Evolutionary conservation across 2,797 vertebrate species (phyloP), one percentile per base, ranked within the genome.

Genomic region (Galagoides demidoff): DNA sequence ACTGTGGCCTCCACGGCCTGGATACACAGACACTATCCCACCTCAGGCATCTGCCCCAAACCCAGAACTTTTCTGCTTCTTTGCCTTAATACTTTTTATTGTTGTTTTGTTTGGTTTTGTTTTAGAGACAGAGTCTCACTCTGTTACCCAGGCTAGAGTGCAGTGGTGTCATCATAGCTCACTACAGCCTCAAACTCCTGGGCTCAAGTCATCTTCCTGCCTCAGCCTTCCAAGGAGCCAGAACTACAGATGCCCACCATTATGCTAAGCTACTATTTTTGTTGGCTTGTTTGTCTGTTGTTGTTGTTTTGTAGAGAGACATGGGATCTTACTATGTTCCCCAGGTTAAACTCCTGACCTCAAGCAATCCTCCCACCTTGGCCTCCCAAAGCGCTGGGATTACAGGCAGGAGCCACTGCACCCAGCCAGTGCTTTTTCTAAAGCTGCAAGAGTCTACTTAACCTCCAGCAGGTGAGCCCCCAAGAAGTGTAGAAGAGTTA

Each of bases 401-500:
- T 66, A 66, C 7, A 66, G 16, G 64, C 64, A 66, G 17, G 16
- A 66, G 64, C 31, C 64, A 66, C 16, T 7, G 31, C n/a, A 31
- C 31, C 64, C 31, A 66, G 64, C 31, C 64, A n/a, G 31, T 19
- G 31, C 16, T 77, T 81, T 70, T 93, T 73, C 29, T 55, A 17
- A 61, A 52, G 27, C 29, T 70, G 4, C 9, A 87, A 31, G 88
- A 84, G 25, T 29, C 5, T 34, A 7, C 17, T 83, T 43, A 55
- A n/a, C 52, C 49, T 88, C 34, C 20, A 59, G 34, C 34, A 63
- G 66, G 52, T 5, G 22, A 77, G 61, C 43, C 39, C 43, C 39
- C 37, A 3, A 0, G n/a, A 52, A 55, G n/a, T 0, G 5, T 20
- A 16, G 9, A 23, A 6, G 7, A 31, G 29, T 59, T n/a, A n/a